Evolutionary conservation across 2,113 vertebrate species (phyloP), one percentile per base, ranked within the genome.

Genomic region (Stomatorhinus ivindoensis): DNA sequence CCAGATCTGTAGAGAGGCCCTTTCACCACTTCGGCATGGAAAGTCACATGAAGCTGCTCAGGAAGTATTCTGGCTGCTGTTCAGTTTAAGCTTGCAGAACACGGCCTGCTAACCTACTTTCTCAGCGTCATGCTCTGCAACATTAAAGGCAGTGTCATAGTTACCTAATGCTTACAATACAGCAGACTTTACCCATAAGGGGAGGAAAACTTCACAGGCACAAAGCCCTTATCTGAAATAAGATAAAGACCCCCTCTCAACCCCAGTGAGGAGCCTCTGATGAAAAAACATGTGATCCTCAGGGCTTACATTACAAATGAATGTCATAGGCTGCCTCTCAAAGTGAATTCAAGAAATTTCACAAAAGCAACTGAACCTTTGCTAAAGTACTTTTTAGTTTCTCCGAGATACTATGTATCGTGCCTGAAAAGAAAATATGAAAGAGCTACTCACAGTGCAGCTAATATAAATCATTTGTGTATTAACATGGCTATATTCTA

Each of bases 21-120:
- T 84, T 10, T 91, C n/a, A 87, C 93, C 96, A 97, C 94, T 98
- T 98, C 89, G 96, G 97, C 96, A 90, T 95, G 96, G 94, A 95
- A 92, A 95, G 97, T 97, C 97, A 97, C 96, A 93, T 92, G 93
- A 93, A 96, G 94, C 94, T 94, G 93, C 95, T 95, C 93, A 91
- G 95, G 95, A 95, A 95, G 95, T 94, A 94, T 93, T 89, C 93
- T 83, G 94, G 95, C 96, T 96, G 94, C 95, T 94, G 92, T 95
- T 96, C 95, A 95, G 94, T 96, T 96, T 97, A 96, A 96, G 97
- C 96, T 96, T 95, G 95, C 96, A 97, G 97, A 96, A 96, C 96
- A 96, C 97, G 96, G 95, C 97, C 97, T 95, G 98, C 96, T 98
- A 97, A 98, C 97, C 97, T 97, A 98, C 96, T 97, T 98, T 97